Evolutionary conservation across 2,888 invertebrate species (phyloP), one percentile per base, ranked within the genome.

Genomic region (Cosmopolites sordidus): DNA sequence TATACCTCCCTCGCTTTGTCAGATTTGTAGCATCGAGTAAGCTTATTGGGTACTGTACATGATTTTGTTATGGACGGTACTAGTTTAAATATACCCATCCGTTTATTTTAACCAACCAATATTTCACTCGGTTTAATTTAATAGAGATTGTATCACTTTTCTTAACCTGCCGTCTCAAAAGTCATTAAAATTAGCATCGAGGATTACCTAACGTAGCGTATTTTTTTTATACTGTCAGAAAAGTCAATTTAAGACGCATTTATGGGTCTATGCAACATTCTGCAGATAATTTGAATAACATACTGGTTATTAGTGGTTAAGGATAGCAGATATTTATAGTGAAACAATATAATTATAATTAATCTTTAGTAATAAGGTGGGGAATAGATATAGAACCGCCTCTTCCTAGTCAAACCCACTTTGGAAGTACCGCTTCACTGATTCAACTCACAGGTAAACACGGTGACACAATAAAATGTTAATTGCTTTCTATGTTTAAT

Each of bases 271-370:
- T 22, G 22, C 22, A 22, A 12, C 33, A 12, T 12, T 33, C 30
- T 11, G 30, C 16, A 42, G n/a, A 48, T 51, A 57, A 54, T 43
- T 50, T 38, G 38, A 44, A 50, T 30, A 40, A 41, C 3, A 51
- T 44, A 33, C 30, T 51, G 51, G 52, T 58, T 57, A 60, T 65
- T 62, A 62, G 63, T 59, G 58, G 53, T 60, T 58, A 58, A 59
- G 59, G 64, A 62, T 62, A 62, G 61, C 63, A 63, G 64, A 62
- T 64, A 63, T 65, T 56, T 61, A 63, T 59, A 47, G 43, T 51
- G 60, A 64, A 65, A 65, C 65, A 64, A 64, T 66, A 60, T 59
- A 38, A 60, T 64, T 61, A 62, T 59, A 62, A 63, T 62, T 60
- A 52, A 48, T 56, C 54, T 60, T 56, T 44, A 56, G 56, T 61